Conservation (phyloP, 2,113 vertebrate genomes). For the Mus musculus region GRCm39 chr1:192332001-192332500, state of each 20-base stretch:
- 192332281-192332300: neutral
- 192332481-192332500: neutral
- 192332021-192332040: neutral
- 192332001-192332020: neutral
- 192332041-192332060: no score
- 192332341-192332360: neutral
- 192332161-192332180: rapidly evolving
- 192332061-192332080: neutral
- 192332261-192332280: neutral
- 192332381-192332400: neutral
- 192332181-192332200: neutral
- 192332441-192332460: neutral
- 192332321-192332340: neutral
- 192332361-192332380: neutral
- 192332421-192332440: rapidly evolving
- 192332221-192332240: neutral
- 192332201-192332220: neutral
- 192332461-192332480: neutral
- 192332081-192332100: neutral
- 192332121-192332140: neutral
- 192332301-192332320: neutral
- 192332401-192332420: neutral
- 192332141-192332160: neutral
- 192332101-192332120: neutral
- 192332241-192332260: neutral